phyloP scores from a whole-genome alignment of 2,797 vertebrate genomes.

The Macropodus opercularis region DNA sequence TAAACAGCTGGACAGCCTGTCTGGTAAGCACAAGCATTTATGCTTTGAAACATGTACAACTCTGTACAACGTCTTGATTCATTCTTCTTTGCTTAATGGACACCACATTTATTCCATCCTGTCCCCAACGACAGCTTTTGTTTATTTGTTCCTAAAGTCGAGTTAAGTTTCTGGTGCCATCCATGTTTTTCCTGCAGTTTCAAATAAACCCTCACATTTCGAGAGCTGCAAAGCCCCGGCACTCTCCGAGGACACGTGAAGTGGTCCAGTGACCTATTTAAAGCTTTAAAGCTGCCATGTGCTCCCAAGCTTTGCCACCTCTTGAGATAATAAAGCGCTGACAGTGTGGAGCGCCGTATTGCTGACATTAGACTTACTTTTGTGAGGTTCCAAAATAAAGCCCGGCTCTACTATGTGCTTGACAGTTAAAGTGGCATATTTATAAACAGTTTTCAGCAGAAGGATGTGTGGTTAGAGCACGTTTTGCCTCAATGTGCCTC shows the following conservation, averaged over 20 bases:
- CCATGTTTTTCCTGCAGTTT: conserved; percentile 77
- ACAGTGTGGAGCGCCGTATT: conserved; percentile 44
- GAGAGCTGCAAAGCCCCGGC: conserved; percentile 52
- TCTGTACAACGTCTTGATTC: conserved; percentile 37
- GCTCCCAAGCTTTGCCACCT: conserved; percentile 56
- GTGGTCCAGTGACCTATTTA: conserved; percentile 81
- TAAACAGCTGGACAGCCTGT: conserved; percentile 87
- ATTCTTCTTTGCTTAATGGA: conserved; percentile 59
- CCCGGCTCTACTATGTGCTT: conserved; percentile 38
- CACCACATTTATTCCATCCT: conserved; percentile 72
- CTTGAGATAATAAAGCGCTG: conserved; percentile 55
- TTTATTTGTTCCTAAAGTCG: conserved; percentile 78
- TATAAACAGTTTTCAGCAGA: conserved; percentile 71
- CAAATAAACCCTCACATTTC: conserved; percentile 72
- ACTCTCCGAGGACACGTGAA: conserved; percentile 76
- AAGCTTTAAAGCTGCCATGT: conserved; percentile 77
- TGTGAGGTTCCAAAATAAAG: conserved; percentile 70
- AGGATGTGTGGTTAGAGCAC: conserved; percentile 66
- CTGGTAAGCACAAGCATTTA: conserved; percentile 81
- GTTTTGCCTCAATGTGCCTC: conserved; percentile 68
- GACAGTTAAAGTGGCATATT: conserved; percentile 74
- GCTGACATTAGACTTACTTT: conserved; percentile 67
- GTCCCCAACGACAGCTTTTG: conserved; percentile 52
- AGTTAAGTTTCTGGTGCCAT: conserved; percentile 64
- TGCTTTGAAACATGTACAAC: conserved; percentile 43